Percentiles rank a stretch among this genome's conserved stretches.
Evolutionary conservation across 2,888 invertebrate genomes (phyloP).

Genomic region (Lithophane semibrunnea): DNA sequence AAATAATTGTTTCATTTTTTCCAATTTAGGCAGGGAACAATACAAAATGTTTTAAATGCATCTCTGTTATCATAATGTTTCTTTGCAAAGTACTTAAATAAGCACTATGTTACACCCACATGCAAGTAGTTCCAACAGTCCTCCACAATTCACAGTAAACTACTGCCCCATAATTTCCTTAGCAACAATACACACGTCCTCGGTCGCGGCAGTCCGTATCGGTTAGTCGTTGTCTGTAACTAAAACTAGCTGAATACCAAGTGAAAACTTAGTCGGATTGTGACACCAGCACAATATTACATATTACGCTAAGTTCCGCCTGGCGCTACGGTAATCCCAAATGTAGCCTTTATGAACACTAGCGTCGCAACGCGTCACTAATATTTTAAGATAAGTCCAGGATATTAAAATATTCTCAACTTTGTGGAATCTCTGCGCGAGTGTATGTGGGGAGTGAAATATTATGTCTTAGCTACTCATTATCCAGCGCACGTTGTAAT

Average conservation of each 20-base stretch:
- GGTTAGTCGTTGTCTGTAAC: slow-evolving; percentile 65
- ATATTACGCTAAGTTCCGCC: slow-evolving; percentile 65
- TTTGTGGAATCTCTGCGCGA: slow-evolving; percentile 47
- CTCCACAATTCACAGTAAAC: slow-evolving; percentile 41
- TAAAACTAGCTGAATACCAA: slow-evolving; percentile 71
- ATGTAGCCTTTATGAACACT: slow-evolving; percentile 69
- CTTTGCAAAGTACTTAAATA: slow-evolving; percentile 14
- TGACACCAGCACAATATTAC: slow-evolving; percentile 72
- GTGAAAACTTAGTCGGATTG: slow-evolving; percentile 65
- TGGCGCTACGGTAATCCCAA: slow-evolving; percentile 69
- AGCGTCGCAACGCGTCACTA: slow-evolving; percentile 62
- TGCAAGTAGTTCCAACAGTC: slow-evolving; percentile 23
- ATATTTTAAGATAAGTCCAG: slow-evolving; percentile 64
- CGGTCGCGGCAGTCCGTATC: slow-evolving; percentile 58
- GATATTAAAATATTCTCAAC: slow-evolving; percentile 65
- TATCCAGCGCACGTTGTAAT: slow-evolving; percentile 39
- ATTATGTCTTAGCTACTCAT: slow-evolving; percentile 40
- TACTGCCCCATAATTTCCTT: slow-evolving; percentile 46
- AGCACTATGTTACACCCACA: slow-evolving; percentile 9
- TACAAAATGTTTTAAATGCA: too few relatives aligned
- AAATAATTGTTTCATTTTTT: background rate
- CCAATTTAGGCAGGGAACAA: background rate
- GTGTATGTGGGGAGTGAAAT: slow-evolving; percentile 34
- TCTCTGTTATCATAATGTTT: too few relatives aligned
- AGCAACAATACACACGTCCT: slow-evolving; percentile 55